Evolutionary conservation across 1,140 invertebrate genomes (phyloP), one percentile per base, ranked within the genome.

Genomic region (Dysdera silvatica): DNA sequence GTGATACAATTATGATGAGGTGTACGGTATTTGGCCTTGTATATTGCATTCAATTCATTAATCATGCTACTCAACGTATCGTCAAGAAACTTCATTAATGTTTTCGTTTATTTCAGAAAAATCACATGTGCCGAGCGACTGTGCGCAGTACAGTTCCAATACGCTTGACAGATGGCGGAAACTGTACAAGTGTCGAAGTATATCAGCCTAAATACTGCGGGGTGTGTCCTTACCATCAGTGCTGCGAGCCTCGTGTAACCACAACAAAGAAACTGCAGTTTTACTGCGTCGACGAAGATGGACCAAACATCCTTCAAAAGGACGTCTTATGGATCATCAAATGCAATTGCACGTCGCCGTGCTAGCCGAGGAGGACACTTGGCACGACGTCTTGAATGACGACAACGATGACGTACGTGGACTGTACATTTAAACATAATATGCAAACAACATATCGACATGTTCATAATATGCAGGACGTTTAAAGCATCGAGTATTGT

Each of bases 131-230:
- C 72, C 82, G 83, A 51, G 82, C 82, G 10, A 83, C 84, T 3
- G 77, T 82, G 59, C 77, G 81, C n/a, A 70, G 78, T 23, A 73
- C 76, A 18, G 65, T 68, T 20, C 76, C 79, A 12, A 75, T 82
- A 0, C 76, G 79, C 37, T 75, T 86, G 10, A 76, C 77, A 2
- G 79, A 83, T 59, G 83, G 82, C 20, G 54, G 51, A 2, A 79
- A 83, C 35, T 86, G 84, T 72, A 71, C 80, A 2, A 85, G 83
- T 70, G 77, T 81, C 43, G 80, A 82, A 60, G 74, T 79, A 6
- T 84, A 80, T 74, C 77, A 80, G 26, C 82, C 83, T 2, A 84
- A 83, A 69, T 79, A 79, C 65, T 86, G 84, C 68, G 83, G 83
- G 24, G 74, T 72, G 45, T 86, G 84, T 71, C 70, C 75, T 8